Evolutionary conservation across 2,113 vertebrate species (phyloP).

Genomic region (Nesogale talazaci): DNA sequence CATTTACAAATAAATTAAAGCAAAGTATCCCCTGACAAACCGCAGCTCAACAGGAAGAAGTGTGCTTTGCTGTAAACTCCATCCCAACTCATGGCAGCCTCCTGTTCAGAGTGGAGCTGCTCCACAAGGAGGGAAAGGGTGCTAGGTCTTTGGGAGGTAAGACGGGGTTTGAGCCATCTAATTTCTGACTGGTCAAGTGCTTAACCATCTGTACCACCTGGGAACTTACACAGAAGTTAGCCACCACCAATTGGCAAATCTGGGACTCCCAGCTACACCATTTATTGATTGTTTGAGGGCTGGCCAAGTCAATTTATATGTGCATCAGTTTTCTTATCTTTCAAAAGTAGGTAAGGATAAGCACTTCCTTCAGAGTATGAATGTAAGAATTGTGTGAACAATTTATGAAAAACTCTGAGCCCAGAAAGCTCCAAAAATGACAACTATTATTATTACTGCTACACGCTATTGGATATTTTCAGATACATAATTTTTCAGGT

Average conservation of each 20-base stretch:
- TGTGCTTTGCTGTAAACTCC: background rate
- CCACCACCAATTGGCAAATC: background rate
- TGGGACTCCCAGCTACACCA: background rate
- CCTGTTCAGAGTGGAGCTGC: background rate
- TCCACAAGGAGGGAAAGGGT: background rate
- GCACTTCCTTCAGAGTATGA: background rate
- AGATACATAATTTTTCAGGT: slow-evolving; percentile 13
- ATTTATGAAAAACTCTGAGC: background rate
- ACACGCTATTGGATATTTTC: background rate
- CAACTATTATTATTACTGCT: background rate
- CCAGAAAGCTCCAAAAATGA: background rate
- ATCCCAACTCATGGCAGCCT: background rate
- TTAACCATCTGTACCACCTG: background rate
- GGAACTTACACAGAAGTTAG: background rate
- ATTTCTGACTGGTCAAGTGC: background rate
- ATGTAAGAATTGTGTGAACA: background rate
- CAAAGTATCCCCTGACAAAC: background rate
- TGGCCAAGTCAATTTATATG: background rate
- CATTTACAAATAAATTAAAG: background rate
- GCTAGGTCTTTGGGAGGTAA: background rate
- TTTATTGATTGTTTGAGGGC: background rate
- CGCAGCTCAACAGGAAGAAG: background rate
- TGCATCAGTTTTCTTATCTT: background rate
- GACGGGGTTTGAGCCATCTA: background rate
- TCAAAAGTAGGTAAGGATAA: background rate